phyloP scores from a whole-genome alignment of 2,797 vertebrate species.

The Tapirus indicus region DNA sequence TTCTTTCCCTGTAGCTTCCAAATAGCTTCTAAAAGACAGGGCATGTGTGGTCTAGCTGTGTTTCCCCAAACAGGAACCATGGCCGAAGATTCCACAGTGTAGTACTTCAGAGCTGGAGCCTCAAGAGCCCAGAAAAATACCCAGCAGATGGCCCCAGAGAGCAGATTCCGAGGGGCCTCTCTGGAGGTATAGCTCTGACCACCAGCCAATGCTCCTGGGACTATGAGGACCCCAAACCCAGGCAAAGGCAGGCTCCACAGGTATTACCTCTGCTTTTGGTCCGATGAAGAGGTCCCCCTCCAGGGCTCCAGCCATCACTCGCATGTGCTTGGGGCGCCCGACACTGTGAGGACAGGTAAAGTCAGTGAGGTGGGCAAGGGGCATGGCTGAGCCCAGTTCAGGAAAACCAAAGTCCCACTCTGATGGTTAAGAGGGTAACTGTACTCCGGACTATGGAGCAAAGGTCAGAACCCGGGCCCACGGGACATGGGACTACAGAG shows the following conservation, averaged over 20 bases:
- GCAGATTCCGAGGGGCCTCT: neutral
- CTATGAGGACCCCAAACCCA: neutral
- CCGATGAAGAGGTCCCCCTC: slow-evolving; percentile 96
- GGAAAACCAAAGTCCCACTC: neutral
- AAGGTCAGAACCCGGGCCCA: neutral
- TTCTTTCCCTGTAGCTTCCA: slow-evolving; percentile 38
- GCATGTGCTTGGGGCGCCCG: slow-evolving; percentile 95
- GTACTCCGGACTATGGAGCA: neutral
- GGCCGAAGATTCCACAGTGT: neutral
- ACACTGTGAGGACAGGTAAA: slow-evolving; percentile 87
- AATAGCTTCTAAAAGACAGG: neutral
- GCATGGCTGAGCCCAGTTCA: neutral
- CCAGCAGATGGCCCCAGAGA: neutral
- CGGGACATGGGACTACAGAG: neutral
- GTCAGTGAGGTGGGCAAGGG: neutral
- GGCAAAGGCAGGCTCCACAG: neutral
- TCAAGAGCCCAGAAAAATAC: neutral
- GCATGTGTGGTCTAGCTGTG: too few relatives aligned
- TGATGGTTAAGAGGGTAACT: neutral
- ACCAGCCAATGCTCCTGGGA: neutral
- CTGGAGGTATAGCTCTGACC: neutral
- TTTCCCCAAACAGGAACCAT: neutral
- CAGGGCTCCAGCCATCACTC: slow-evolving; percentile 95
- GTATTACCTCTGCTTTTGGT: slow-evolving; percentile 94
- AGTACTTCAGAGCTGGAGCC: neutral